A percentile compares a stretch with the other conserved stretches of the same genome.
Conservation (phyloP, 1,140 invertebrate genomes). For the Cyphomyrmex costatus region DNA sequence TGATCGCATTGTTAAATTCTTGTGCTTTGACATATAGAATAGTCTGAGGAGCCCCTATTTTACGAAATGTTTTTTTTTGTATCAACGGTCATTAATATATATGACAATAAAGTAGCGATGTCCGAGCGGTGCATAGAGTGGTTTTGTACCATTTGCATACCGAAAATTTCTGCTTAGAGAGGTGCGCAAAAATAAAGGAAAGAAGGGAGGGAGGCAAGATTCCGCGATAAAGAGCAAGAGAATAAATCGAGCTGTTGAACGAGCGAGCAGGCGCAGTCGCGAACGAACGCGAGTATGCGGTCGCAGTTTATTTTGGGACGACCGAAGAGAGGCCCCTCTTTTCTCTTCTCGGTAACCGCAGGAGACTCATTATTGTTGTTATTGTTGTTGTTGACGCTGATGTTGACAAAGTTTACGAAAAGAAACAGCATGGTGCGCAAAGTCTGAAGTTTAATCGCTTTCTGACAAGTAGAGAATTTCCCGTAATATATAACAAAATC, state of each 20-base stretch:
- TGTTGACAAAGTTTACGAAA: neutral
- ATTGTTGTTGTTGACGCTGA: slow-evolving; percentile 54
- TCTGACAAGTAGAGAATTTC: neutral
- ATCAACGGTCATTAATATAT: slow-evolving; percentile 11
- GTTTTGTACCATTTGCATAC: slow-evolving; percentile 2
- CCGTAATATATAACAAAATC: neutral
- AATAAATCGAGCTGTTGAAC: slow-evolving; percentile 61
- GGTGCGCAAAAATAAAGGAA: slow-evolving; percentile 70
- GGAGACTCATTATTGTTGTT: slow-evolving; percentile 71
- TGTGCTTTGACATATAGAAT: neutral
- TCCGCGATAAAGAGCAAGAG: slow-evolving; percentile 67
- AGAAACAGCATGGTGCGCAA: neutral
- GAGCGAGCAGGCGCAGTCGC: slow-evolving; percentile 45
- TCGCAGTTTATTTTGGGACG: slow-evolving; percentile 76
- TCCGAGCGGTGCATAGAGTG: neutral
- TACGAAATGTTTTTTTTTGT: neutral
- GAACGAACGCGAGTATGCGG: slow-evolving; percentile 71
- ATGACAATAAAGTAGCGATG: slow-evolving; percentile 17
- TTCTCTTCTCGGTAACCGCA: slow-evolving; percentile 52
- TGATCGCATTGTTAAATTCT: neutral
- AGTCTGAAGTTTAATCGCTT: neutral
- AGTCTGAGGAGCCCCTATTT: neutral
- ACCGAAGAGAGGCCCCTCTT: slow-evolving; percentile 48
- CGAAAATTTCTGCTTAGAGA: slow-evolving; percentile 40
- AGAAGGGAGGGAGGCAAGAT: slow-evolving; percentile 35